phyloP scores from a whole-genome alignment of 2,113 vertebrate species.

The Eulemur macaco region DNA sequence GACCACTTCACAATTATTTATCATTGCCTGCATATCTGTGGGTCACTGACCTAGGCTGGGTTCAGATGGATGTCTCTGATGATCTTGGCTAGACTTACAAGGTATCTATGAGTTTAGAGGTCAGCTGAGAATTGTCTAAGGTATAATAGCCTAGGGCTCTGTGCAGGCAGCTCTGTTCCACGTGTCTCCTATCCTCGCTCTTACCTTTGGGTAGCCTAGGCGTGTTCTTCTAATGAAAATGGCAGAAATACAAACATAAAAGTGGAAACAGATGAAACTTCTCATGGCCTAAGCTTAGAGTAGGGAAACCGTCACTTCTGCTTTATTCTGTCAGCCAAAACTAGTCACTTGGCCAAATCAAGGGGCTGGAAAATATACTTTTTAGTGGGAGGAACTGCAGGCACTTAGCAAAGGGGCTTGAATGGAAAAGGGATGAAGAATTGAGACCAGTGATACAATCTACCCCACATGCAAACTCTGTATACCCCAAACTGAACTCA shows the following conservation, averaged over 20 bases:
- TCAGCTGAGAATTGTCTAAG: conserved; percentile 7
- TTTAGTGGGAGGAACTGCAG: not conserved
- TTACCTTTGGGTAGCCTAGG: not conserved
- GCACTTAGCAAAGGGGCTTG: not conserved
- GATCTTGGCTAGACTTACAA: not conserved
- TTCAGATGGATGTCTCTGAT: not conserved
- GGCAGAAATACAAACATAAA: conserved; percentile 6
- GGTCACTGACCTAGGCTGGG: not conserved
- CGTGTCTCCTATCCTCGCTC: not conserved
- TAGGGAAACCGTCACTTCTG: conserved; percentile 17
- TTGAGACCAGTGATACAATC: not conserved
- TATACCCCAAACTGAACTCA: not conserved
- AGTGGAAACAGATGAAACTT: not conserved
- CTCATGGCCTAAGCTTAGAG: not conserved
- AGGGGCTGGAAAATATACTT: not conserved
- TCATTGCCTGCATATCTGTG: not conserved
- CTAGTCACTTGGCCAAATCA: not conserved
- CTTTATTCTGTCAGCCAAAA: conserved; percentile 6
- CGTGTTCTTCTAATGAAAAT: conserved; percentile 29
- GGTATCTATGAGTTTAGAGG: not conserved
- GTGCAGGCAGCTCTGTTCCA: not conserved
- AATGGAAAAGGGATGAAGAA: not conserved
- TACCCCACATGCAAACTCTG: not conserved
- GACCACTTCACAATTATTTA: not conserved
- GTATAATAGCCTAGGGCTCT: not conserved